These are phyloP conservation scores for Agrypnus murinus DNA, from an alignment of 2,888 invertebrate genomes.

Conservation along the genomic window DNA sequence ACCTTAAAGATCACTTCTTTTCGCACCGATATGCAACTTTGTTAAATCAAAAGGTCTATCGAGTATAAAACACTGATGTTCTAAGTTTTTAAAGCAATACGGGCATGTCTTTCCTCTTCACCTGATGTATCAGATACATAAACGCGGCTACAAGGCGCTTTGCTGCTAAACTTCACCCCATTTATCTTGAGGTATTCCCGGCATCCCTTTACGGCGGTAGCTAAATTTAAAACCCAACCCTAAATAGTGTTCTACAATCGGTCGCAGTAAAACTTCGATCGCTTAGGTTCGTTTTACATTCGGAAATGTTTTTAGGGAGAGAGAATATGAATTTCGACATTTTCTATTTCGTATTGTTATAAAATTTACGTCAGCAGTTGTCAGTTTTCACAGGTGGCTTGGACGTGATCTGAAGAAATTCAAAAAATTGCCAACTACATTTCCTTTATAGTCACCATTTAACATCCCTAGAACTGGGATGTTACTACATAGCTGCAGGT, in stretches of 20 bases:
- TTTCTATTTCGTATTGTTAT: constrained; percentile 22
- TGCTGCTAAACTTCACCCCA: constrained; percentile 31
- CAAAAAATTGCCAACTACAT: background rate
- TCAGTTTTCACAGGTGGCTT: constrained; percentile 27
- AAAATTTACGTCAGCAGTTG: constrained; percentile 27
- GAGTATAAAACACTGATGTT: background rate
- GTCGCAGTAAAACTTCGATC: constrained; percentile 27
- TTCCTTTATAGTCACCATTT: constrained; percentile 6
- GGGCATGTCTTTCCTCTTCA: constrained; percentile 7
- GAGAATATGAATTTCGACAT: constrained; percentile 3
- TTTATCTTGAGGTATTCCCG: constrained; percentile 28
- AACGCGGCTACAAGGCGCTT: constrained; percentile 24
- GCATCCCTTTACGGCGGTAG: constrained; percentile 26
- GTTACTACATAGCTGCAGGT: no score
- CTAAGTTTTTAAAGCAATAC: constrained; percentile 19
- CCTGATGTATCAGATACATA: constrained; percentile 27
- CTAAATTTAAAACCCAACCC: constrained; percentile 26
- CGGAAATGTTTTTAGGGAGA: constrained; percentile 13
- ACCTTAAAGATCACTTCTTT: no score
- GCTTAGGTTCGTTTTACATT: constrained; percentile 8
- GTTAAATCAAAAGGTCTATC: no score
- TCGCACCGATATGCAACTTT: no score
- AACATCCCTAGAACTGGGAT: background rate
- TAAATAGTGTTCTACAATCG: constrained; percentile 23
- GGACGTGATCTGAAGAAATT: constrained; percentile 23